phyloP scores from a whole-genome alignment of 1,140 invertebrate genomes.

The Heliconius himera region DNA sequence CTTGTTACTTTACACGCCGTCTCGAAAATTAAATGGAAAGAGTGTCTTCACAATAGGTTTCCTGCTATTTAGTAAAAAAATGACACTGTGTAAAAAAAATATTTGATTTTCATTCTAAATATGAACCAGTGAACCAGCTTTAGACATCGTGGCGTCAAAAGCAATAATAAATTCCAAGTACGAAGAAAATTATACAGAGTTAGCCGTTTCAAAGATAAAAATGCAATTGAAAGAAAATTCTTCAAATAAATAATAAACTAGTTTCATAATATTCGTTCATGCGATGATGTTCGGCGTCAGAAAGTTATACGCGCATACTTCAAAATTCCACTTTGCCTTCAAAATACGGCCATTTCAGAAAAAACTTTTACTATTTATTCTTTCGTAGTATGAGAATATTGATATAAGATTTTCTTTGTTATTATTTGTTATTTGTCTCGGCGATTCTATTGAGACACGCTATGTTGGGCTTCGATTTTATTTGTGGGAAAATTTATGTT shows the following conservation, averaged over 20 bases:
- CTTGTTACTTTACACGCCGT: too few species aligned
- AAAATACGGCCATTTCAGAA: constrained; percentile 19
- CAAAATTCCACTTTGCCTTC: constrained; percentile 16
- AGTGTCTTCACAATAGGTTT: too few species aligned
- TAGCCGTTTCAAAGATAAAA: constrained; percentile 1
- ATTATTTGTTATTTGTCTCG: background rate
- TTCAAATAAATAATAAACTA: constrained; percentile 20
- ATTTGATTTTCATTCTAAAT: too few species aligned
- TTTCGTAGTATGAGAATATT: background rate
- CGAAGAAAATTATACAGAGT: background rate
- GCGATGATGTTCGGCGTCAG: constrained; percentile 27
- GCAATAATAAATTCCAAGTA: background rate
- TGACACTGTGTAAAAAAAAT: too few species aligned
- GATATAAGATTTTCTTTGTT: background rate
- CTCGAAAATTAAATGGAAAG: too few species aligned
- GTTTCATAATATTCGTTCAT: constrained; percentile 21
- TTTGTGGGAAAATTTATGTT: too few species aligned
- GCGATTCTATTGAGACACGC: too few species aligned
- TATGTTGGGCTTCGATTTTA: too few species aligned
- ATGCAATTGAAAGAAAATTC: background rate
- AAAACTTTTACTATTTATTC: constrained; percentile 18
- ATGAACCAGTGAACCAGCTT: too few species aligned
- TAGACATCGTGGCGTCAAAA: background rate
- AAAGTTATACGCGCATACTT: constrained; percentile 20
- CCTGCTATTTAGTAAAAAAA: too few species aligned